These are phyloP conservation scores for Micoletzkya japonica DNA, from an alignment of 2,888 invertebrate genomes.

Conservation along the genomic window DNA sequence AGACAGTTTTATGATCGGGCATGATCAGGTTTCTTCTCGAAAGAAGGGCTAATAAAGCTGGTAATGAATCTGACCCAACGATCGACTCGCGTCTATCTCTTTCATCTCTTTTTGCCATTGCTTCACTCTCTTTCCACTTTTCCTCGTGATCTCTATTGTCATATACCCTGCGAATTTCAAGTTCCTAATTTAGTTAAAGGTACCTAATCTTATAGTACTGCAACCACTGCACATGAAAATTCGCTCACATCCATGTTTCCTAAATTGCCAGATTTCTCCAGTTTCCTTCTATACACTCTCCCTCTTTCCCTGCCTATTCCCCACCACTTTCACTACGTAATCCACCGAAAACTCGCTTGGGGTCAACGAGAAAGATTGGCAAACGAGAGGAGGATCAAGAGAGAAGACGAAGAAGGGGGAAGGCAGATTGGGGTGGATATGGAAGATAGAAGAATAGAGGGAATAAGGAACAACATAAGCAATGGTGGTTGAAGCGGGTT, in stretches of 20 bases:
- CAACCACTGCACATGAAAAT: too few relatives aligned
- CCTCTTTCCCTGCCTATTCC: neutral
- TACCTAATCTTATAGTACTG: too few relatives aligned
- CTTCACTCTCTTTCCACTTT: neutral
- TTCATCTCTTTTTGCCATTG: neutral
- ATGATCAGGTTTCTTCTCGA: too few relatives aligned
- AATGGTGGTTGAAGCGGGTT: constrained; percentile 8
- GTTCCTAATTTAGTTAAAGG: too few relatives aligned
- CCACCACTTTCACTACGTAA: constrained; percentile 8
- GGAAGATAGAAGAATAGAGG: neutral
- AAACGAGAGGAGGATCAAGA: too few relatives aligned
- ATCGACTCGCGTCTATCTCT: neutral
- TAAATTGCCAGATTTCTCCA: too few relatives aligned
- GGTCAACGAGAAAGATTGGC: constrained; percentile 14
- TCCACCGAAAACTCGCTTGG: constrained; percentile 16
- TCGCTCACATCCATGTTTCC: neutral
- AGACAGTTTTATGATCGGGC: too few relatives aligned
- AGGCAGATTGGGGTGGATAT: constrained; percentile 6
- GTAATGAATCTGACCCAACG: neutral
- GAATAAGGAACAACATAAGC: constrained; percentile 14
- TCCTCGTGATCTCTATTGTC: neutral
- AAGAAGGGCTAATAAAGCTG: too few relatives aligned
- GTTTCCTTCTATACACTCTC: constrained; percentile 5
- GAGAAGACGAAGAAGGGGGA: constrained; percentile 6
- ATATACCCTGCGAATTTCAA: too few relatives aligned